Base-by-base conservation (phyloP, 2,888 invertebrate genomes). In the Sericinus montela region DNA sequence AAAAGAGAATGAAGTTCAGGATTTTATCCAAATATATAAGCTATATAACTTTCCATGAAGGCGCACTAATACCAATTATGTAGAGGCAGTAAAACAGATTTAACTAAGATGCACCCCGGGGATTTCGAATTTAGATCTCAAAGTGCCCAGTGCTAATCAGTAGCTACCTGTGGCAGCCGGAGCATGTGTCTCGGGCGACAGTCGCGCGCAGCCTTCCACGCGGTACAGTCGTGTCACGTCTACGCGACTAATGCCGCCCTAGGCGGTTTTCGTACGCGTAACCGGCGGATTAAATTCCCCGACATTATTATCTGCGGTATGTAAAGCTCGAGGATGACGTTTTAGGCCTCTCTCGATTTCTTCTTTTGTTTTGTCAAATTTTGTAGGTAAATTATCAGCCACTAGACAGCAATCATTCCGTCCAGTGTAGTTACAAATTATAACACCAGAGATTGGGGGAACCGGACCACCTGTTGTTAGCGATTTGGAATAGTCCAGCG, bases 131-230 rank as follows among this genome's bases (percentile, higher is more conserved):
- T 75, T 60, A 67, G 68, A 72, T 72, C 59, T 77, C 65, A 58
- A 63, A 72, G 64, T 63, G 59, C 59, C 63, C 67, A 62, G 58
- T 59, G 70, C 67, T 74, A 75, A 77, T 80, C 71, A 76, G 66
- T 67, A 67, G 78, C 81, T 86, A 87, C 87, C 87, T 87, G 87
- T 86, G 69, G 85, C 75, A 57, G 70, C 70, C 56, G 59, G 58
- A 71, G 71, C 80, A 80, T 79, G 78, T 77, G 76, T 65, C 65
- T 53, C 47, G 55, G 49, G 39, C 48, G 57, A 60, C 84, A 88
- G 88, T 88, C 75, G 81, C 83, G 88, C 87, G 87, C 86, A 87
- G 86, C 77, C 87, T 73, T 77, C 71, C 80, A 80, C 75, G 83
- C 85, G 76, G 69, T 65, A 57, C 81, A 81, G 87, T 81, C 75